Evolutionary conservation across 2,797 vertebrate genomes (phyloP), one percentile per base, ranked within the genome.

Genomic region (Sebastes kiyomatsui): DNA sequence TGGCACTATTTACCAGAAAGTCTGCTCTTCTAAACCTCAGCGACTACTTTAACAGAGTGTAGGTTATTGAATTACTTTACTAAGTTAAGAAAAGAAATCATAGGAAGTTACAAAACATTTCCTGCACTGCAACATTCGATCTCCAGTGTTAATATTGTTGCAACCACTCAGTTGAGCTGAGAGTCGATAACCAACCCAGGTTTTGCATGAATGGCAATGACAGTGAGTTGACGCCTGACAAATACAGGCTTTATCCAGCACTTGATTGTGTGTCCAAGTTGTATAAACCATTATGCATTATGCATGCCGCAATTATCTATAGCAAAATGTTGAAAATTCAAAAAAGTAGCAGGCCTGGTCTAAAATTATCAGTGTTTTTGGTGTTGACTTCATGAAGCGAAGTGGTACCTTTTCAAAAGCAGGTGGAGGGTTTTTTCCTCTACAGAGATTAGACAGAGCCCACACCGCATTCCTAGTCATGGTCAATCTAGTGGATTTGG

Each of bases 381-480:
- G 9, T 72, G 55, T 61, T 55, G 46, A 49, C 27, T 11, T 22
- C 7, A 27, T 33, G 55, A 70, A 4, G 10, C 0, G 1, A 46
- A 35, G 3, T 1, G 71, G 89, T 82, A 99, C 98, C 98, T 99
- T 99, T 66, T 98, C 97, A 83, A 99, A 99, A 18, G 97, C 96
- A 20, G 98, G 99, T 12, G 99, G 97, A 12, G 99, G 99, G 85
- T 97, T 99, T 94, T 99, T 99, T 74, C 99, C 99, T 95, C 99
- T 95, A 94, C 98, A 99, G 88, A 99, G 95, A 93, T 99, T 99
- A 68, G 99, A 99, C 92, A 99, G 93, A 67, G 99, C 98, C 99
- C 99, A 99, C 25, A 99, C 98, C 5, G 98, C 98, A 68, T 99
- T 99, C 72, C 98, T 96, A 30, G 97, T 99, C 98, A 99, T 99